Conservation (phyloP, 2,888 invertebrate genomes). For the Lordiphosa fenestrarum region DNA sequence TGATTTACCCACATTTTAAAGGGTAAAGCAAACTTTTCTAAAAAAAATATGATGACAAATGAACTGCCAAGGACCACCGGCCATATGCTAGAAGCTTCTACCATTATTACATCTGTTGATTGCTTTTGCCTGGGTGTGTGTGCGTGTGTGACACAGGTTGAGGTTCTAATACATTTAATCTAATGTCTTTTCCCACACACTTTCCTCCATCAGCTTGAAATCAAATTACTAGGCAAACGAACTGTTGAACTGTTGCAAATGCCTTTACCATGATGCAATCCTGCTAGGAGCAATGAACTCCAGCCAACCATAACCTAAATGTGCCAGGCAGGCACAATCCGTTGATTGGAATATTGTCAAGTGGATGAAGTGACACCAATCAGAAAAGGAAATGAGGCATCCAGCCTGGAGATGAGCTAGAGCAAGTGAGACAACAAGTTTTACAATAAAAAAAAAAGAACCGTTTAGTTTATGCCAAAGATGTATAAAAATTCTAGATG, state of each 20-base stretch:
- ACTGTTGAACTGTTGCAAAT: slow-evolving; percentile 54
- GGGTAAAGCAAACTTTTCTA: too few species aligned
- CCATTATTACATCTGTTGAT: too few species aligned
- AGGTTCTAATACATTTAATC: slow-evolving; percentile 35
- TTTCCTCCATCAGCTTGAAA: slow-evolving; percentile 30
- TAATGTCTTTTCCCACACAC: slow-evolving; percentile 19
- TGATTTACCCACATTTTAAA: background rate
- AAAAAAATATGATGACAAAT: too few species aligned
- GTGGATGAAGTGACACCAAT: background rate
- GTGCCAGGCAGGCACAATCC: slow-evolving; percentile 15
- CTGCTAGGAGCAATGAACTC: slow-evolving; percentile 18
- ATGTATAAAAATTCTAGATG: too few species aligned
- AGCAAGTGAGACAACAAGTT: too few species aligned
- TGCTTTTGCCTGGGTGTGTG: too few species aligned
- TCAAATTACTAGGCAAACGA: slow-evolving; percentile 56
- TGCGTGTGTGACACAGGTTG: slow-evolving; percentile 2
- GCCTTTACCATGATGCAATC: slow-evolving; percentile 10
- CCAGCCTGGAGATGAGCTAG: background rate
- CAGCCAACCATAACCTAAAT: slow-evolving; percentile 14
- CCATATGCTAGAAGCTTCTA: too few species aligned
- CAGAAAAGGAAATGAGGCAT: slow-evolving; percentile 5
- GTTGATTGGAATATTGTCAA: slow-evolving; percentile 19
- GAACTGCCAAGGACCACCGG: too few species aligned
- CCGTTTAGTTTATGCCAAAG: too few species aligned
- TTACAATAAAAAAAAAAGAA: too few species aligned